A percentile compares a stretch with the other conserved stretches of the same genome.
Conservation (phyloP, 2,888 invertebrate genomes). For the Coelopa pilipes region DNA sequence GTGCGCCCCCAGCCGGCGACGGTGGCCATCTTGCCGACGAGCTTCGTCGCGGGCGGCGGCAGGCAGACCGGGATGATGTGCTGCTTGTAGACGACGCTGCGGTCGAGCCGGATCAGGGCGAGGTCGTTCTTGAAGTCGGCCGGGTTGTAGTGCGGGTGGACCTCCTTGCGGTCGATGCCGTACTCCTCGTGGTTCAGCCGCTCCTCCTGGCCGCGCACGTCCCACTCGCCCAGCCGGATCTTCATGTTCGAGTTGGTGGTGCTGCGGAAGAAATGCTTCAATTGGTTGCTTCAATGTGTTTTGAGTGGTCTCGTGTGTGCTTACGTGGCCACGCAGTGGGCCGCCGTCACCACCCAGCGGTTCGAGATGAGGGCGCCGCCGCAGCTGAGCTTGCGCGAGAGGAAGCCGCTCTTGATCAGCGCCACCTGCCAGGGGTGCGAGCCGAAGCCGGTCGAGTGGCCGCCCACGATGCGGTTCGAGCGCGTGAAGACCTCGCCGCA, state of each 20-base stretch:
- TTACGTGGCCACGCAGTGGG: slow-evolving; percentile 92
- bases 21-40: slow-evolving; percentile 88
- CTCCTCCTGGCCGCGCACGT: slow-evolving; percentile 86
- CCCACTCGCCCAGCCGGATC: slow-evolving; percentile 92
- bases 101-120: slow-evolving; percentile 82
- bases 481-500: slow-evolving; percentile 90
- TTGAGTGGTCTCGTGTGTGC: slow-evolving; percentile 59
- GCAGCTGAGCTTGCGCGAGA: slow-evolving; percentile 89
- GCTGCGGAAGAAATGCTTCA: slow-evolving; percentile 66
- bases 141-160: slow-evolving; percentile 90
- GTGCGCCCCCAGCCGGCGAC: slow-evolving; percentile 95
- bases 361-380: slow-evolving; percentile 91
- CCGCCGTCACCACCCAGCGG: slow-evolving; percentile 92
- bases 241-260: slow-evolving; percentile 89
- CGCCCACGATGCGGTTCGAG: slow-evolving; percentile 91
- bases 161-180: slow-evolving; percentile 88
- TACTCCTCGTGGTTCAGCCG: slow-evolving; percentile 87
- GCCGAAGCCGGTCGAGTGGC: slow-evolving; percentile 89
- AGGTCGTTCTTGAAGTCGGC: slow-evolving; percentile 92
- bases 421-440: slow-evolving; percentile 96
- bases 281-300: neutral
- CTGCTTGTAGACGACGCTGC: slow-evolving; percentile 87
- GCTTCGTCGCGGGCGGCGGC: slow-evolving; percentile 80
- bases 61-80: slow-evolving; percentile 93
- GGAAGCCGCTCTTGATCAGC: slow-evolving; percentile 89